Percentiles rank a stretch among this genome's conserved stretches.
Conservation (phyloP, 1,140 invertebrate genomes). For the Atta texana region DNA sequence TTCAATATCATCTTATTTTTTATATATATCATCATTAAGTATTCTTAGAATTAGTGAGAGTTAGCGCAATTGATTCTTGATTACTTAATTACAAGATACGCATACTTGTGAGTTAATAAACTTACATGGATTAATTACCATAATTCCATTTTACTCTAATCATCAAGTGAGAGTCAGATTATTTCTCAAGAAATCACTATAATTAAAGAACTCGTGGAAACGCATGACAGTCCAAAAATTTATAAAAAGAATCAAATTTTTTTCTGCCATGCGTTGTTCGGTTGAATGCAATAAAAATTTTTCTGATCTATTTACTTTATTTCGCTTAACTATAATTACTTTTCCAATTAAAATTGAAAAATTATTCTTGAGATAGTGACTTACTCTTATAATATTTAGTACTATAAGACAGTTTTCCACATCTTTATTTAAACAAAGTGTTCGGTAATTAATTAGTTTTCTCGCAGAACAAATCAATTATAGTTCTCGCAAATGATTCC, state of each 20-base stretch:
- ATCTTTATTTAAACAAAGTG: constrained; percentile 16
- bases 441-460: constrained; percentile 3
- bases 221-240: not conserved
- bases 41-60: not conserved
- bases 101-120: constrained; percentile 22
- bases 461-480: constrained; percentile 15
- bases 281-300: not conserved
- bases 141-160: constrained; percentile 1
- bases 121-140: not conserved
- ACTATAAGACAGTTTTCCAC: not conserved
- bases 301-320: not conserved
- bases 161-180: not conserved
- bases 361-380: not conserved
- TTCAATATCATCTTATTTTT: too few relatives aligned
- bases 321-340: not conserved
- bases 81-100: constrained; percentile 18
- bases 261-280: not conserved
- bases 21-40: not conserved
- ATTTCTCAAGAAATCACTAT: not conserved
- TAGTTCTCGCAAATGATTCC: constrained; percentile 2
- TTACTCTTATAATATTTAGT: not conserved
- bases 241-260: not conserved
- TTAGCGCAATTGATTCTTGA: not conserved
- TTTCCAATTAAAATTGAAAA: not conserved
- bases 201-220: constrained; percentile 1